Evolutionary conservation across 2,113 vertebrate genomes (phyloP), one percentile per base, ranked within the genome.

Genomic region (Alosa alosa): DNA sequence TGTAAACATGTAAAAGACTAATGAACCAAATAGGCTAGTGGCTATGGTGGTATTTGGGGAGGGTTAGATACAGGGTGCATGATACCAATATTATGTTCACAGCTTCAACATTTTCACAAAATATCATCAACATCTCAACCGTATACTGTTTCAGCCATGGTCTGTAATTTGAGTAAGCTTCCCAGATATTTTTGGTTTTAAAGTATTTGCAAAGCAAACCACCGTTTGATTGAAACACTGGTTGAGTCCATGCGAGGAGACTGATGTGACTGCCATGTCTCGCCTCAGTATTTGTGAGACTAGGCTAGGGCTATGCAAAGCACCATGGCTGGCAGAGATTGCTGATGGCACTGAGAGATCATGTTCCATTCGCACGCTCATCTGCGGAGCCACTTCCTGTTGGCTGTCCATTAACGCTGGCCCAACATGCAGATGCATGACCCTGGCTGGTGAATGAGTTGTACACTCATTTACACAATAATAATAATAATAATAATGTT

Each of bases 201-300:
- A 72, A 72, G 15, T 36, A 72, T 72, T 72, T 72, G 64, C 64
- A 72, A 72, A 72, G 25, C 64, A 72, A 25, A 72, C 60, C 60
- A 36, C n/a, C 31, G 64, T 36, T 72, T 72, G 60, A 64, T n/a
- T 64, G 46, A 68, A 84, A 45, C 57, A 84, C n/a, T 84, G 64
- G 1, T 72, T 13, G 60, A 64, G 7, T 64, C 60, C 60, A 36
- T 72, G 25, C 36, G 8, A 36, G 64, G 9, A 72, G 64, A 72
- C 2, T 72, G 64, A 72, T 72, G 64, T 72, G 64, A 36, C 9
- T 72, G 64, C 64, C 64, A 72, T 72, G 64, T 25, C 64, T 72
- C 6, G 10, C 64, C 64, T 72, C 64, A 72, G 64, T 36, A 72
- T 72, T 72, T 72, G 64, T 31, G 64, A 72, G 31, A 72, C 64